Base-by-base conservation (phyloP, 1,140 invertebrate species). In the Whitmania pigra region DNA sequence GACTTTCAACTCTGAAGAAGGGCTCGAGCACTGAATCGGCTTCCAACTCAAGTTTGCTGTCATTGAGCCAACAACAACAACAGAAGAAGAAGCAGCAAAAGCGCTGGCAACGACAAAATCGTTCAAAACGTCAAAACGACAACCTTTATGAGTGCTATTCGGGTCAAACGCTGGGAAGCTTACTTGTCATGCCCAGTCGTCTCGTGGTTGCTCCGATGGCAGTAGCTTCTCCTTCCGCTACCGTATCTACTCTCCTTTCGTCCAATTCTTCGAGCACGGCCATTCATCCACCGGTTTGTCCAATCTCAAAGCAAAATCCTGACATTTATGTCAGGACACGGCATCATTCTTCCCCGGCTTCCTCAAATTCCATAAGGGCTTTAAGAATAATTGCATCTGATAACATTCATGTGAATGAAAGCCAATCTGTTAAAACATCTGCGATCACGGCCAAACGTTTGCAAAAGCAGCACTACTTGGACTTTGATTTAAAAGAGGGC, bases 1-100 rank as follows among this genome's bases (percentile, higher is more conserved):
- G 57, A 63, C 22, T 63, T 63, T 63, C 57, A 25, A 63, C 57
- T 22, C 57, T 63, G 22, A 63, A 63, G 29, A 63, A 63, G 57
- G 57, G 57, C 22, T 63, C 57, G 22, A 63, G 57, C 29, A 63
- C 57, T 25, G 57, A 63, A 31, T 63, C 57, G 29, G 29, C 57
- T 25, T 63, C 57, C 18, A 63, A 63, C 11, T 63, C 57, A 25
- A 63, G 57, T 63, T 63, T 63, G 57, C 22, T 31, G 29, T 63
- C 57, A 13, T 18, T 63, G 57, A 63, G 22, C 22, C 9, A 63
- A 20, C 13, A 63, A 63, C 57, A 63, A 15, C 57, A 63, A 20
- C 57, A 63, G 15, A 49, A 49, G 13, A 63, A 63, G 29, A 22
- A 31, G 22, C 57, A 63, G 11, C 57, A 63, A 31, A 63, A 63